Evolutionary conservation across 2,888 invertebrate genomes (phyloP).

Genomic region (Thymelicus acteon): DNA sequence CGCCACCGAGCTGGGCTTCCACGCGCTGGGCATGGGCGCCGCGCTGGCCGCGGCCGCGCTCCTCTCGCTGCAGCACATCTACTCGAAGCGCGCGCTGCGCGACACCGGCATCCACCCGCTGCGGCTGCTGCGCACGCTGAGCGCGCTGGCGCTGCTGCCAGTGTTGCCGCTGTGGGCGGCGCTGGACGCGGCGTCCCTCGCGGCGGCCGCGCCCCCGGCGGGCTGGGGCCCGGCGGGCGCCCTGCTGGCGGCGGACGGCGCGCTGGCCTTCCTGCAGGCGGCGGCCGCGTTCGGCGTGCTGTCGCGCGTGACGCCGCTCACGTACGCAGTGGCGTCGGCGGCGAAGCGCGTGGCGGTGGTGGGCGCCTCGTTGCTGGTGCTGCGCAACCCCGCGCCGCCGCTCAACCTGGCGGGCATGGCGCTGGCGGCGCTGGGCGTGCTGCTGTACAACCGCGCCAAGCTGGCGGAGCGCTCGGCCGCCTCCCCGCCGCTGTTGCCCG

Average conservation of each 20-base stretch:
- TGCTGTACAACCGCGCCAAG: slow-evolving; percentile 90
- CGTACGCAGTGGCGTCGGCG: slow-evolving; percentile 97
- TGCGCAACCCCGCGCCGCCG: slow-evolving; percentile 96
- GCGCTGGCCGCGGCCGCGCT: slow-evolving; percentile 96
- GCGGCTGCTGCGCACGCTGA: slow-evolving; percentile 88
- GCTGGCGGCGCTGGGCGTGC: slow-evolving; percentile 94
- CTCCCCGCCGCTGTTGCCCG: slow-evolving; percentile 53
- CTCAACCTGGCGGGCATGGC: slow-evolving; percentile 96
- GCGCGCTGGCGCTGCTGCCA: slow-evolving; percentile 91
- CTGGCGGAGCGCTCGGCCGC: slow-evolving; percentile 41
- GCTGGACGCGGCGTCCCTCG: slow-evolving; percentile 65
- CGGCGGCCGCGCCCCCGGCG: slow-evolving; percentile 49
- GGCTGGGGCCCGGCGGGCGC: slow-evolving; percentile 42
- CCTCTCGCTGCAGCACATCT: slow-evolving; percentile 97
- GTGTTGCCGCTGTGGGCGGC: slow-evolving; percentile 94
- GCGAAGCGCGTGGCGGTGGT: slow-evolving; percentile 97
- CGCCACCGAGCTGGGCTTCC: slow-evolving; percentile 96
- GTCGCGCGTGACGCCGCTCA: slow-evolving; percentile 95
- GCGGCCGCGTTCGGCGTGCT: slow-evolving; percentile 97
- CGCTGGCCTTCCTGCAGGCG: slow-evolving; percentile 97
- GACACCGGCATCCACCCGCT: slow-evolving; percentile 96
- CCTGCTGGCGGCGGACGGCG: slow-evolving; percentile 87
- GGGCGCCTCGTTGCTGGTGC: slow-evolving; percentile 92
- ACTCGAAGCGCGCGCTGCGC: slow-evolving; percentile 94
- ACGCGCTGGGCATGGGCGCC: slow-evolving; percentile 92